Base-by-base conservation (phyloP, 2,113 vertebrate genomes). In the Myotis brandtii region DNA sequence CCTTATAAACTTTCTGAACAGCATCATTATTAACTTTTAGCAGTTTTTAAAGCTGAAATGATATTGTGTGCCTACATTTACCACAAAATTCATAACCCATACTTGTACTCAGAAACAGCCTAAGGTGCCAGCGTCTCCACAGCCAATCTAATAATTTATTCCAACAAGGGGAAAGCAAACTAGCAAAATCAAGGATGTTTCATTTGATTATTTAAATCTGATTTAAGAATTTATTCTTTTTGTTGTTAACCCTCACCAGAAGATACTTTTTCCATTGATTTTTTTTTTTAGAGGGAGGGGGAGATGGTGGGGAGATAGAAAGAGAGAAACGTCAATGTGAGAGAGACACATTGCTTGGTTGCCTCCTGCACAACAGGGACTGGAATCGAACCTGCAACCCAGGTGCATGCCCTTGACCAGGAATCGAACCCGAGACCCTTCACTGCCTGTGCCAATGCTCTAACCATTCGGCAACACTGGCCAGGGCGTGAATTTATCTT, bases 1-100 rank as follows among this genome's bases (percentile, higher is more conserved):
- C 89, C 94, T 96, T 98, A 17, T 87, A 97, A 83, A 89, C 93
- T 86, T 97, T 97, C 84, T 83, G 79, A 91, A 83, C 30, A 4
- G 64, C 11, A 3, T 27, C 59, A 0, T 56, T 32, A 46, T 92
- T 89, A n/a, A 90, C 77, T 97, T 0, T 87, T 70, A 94, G 9
- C 46, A 40, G 13, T 95, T 62, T 91, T 96, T 88, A 86, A 72
- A 96, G 96, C 16, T 37, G 48, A 92, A 92, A 56, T 93, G 64
- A 20, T 32, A 14, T n/a, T 81, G 92, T 21, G 2, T 18, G 77
- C 3, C 64, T 95, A 79, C 16, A 79, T 62, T 73, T 73, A 93
- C 34, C 56, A 96, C 21, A 83, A 73, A 76, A 91, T 40, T 66
- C 77, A 72, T 6, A 37, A 2, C 27, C 52, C 40, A 86, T 48